Evolutionary conservation across 2,113 vertebrate genomes (phyloP).

Genomic region (Scophthalmus maximus): DNA sequence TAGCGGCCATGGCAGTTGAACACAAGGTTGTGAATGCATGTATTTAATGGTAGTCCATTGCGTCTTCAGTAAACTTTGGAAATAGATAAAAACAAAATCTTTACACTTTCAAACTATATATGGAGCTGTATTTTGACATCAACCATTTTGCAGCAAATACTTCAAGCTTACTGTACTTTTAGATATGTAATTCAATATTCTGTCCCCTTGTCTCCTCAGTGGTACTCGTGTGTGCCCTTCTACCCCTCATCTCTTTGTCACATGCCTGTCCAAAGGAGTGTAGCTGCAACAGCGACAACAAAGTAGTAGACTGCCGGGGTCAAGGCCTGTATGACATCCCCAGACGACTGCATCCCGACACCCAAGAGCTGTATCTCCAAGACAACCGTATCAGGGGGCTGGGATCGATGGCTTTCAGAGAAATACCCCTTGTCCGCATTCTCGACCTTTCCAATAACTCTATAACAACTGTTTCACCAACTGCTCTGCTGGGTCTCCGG

Average conservation of each 20-base stretch:
- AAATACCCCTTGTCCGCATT: constrained; percentile 85
- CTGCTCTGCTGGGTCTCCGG: constrained; percentile 86
- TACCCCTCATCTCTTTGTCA: constrained; percentile 58
- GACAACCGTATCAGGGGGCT: constrained; percentile 91
- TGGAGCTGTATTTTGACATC: not conserved
- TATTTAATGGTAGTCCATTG: too few relatives aligned
- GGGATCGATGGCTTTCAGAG: constrained; percentile 86
- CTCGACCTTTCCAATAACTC: constrained; percentile 95
- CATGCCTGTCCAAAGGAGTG: constrained; percentile 89
- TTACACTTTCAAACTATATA: too few relatives aligned
- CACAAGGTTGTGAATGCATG: too few relatives aligned
- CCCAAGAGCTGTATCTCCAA: constrained; percentile 89
- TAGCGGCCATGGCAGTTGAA: not conserved
- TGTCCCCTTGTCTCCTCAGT: constrained; percentile 77
- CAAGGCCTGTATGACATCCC: constrained; percentile 90
- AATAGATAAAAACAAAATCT: too few relatives aligned
- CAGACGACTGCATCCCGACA: constrained; percentile 84
- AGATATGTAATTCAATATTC: not conserved
- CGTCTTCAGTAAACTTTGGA: not conserved
- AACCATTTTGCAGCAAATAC: not conserved
- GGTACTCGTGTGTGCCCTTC: constrained; percentile 75
- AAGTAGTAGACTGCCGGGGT: constrained; percentile 90
- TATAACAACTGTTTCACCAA: constrained; percentile 86
- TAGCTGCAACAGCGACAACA: constrained; percentile 84
- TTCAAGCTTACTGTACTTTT: not conserved